phyloP scores from a whole-genome alignment of 2,113 vertebrate species.

The Coreoperca whiteheadi region DNA sequence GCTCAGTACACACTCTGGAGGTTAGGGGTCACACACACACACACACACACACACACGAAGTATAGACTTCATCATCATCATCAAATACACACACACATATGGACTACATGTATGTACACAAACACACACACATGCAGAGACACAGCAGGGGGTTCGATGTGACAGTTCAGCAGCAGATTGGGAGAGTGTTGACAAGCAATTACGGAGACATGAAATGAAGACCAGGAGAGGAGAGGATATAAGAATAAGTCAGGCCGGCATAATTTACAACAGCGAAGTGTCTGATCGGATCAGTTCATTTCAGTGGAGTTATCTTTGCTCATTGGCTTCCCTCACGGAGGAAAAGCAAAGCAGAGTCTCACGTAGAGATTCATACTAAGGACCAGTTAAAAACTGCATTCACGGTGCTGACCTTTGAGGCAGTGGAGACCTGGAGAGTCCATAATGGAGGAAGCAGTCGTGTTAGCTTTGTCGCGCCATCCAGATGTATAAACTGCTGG shows the following conservation, averaged over 20 bases:
- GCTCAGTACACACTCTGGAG: constrained; percentile 6
- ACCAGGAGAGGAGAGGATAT: background rate
- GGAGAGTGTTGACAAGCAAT: constrained; percentile 26
- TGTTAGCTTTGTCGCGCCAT: no score
- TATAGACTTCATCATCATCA: constrained; percentile 8
- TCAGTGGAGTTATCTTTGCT: background rate
- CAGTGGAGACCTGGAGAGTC: no score
- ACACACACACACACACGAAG: constrained; percentile 22
- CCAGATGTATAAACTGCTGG: no score
- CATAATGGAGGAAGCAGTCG: no score
- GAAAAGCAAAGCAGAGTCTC: background rate
- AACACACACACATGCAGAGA: background rate
- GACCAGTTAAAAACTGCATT: background rate
- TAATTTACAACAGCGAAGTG: background rate
- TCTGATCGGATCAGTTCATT: background rate
- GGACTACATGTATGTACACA: background rate
- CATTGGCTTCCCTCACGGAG: background rate
- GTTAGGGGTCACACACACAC: constrained; percentile 29
- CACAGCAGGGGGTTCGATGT: constrained; percentile 8
- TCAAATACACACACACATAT: constrained; percentile 16
- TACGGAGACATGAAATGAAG: constrained; percentile 10
- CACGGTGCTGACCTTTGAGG: no score
- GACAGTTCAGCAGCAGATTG: constrained; percentile 12
- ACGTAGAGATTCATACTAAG: background rate
- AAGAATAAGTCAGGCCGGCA: background rate